Conservation (phyloP, 2,113 vertebrate species). For the Brevimyrus niger region DNA sequence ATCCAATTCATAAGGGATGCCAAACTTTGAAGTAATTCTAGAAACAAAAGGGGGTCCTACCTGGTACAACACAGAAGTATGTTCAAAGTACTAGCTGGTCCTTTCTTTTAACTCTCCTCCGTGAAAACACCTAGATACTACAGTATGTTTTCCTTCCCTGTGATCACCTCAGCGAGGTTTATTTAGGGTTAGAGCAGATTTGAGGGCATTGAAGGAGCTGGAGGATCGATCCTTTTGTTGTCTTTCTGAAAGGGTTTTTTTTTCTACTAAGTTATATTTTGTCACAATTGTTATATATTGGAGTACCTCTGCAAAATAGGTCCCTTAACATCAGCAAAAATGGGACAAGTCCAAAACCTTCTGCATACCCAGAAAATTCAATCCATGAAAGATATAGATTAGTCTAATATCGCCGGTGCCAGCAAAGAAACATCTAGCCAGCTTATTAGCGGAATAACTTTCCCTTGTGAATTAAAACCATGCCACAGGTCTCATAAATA, state of each 20-base stretch:
- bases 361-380: too few species aligned
- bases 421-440: too few species aligned
- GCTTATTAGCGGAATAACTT: too few species aligned
- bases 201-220: not conserved
- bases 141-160: not conserved
- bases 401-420: too few species aligned
- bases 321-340: not conserved
- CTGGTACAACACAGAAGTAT: not conserved
- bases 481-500: too few species aligned
- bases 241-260: not conserved
- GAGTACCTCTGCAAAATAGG: not conserved
- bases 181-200: not conserved
- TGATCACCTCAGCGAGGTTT: not conserved
- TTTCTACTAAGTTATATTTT: not conserved
- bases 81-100: not conserved
- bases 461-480: too few species aligned
- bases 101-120: not conserved
- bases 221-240: not conserved
- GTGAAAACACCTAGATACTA: not conserved
- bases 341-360: not conserved
- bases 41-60: not conserved
- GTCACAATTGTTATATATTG: too few species aligned
- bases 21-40: not conserved
- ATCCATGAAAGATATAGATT: too few species aligned
- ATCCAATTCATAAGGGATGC: not conserved